These are phyloP conservation scores for Penaeus indicus DNA, from an alignment of 1,140 invertebrate genomes.

Conservation along the genomic window DNA sequence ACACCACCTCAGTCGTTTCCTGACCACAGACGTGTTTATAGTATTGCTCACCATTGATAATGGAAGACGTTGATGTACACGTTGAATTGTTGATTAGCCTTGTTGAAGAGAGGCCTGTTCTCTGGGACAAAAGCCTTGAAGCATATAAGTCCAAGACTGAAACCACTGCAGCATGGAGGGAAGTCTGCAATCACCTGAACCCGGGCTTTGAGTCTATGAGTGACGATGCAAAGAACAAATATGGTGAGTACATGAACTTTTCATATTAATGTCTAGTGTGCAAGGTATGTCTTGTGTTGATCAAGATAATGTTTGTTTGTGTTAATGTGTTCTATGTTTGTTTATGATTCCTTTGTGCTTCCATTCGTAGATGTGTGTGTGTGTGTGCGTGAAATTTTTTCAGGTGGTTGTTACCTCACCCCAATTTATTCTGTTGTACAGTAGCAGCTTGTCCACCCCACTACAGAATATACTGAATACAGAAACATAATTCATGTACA, in stretches of 20 bases:
- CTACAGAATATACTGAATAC: background rate
- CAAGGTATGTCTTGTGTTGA: too few relatives aligned
- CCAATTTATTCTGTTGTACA: background rate
- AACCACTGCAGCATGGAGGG: slow-evolving; percentile 38
- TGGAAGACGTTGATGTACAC: too few relatives aligned
- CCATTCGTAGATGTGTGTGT: background rate
- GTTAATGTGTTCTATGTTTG: too few relatives aligned
- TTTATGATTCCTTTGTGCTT: too few relatives aligned
- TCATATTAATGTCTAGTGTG: too few relatives aligned
- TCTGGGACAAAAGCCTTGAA: slow-evolving; percentile 40
- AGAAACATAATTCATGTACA: background rate
- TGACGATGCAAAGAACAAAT: slow-evolving; percentile 34
- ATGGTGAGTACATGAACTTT: slow-evolving; percentile 30
- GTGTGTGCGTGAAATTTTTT: slow-evolving; percentile 1
- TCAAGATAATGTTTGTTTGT: too few relatives aligned
- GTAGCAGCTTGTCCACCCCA: background rate
- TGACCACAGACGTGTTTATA: too few relatives aligned
- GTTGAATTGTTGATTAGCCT: slow-evolving; percentile 40
- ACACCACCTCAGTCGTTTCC: too few relatives aligned
- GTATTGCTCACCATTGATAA: too few relatives aligned
- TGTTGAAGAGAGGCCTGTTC: slow-evolving; percentile 33
- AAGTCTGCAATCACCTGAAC: slow-evolving; percentile 32
- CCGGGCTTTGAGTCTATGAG: slow-evolving; percentile 26
- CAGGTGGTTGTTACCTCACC: slow-evolving; percentile 4
- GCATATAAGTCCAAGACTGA: slow-evolving; percentile 14